A percentile compares a stretch with the other conserved stretches of the same genome.
phyloP scores from a whole-genome alignment of 2,797 vertebrate genomes.

The Chlorospingus flavigularis region DNA sequence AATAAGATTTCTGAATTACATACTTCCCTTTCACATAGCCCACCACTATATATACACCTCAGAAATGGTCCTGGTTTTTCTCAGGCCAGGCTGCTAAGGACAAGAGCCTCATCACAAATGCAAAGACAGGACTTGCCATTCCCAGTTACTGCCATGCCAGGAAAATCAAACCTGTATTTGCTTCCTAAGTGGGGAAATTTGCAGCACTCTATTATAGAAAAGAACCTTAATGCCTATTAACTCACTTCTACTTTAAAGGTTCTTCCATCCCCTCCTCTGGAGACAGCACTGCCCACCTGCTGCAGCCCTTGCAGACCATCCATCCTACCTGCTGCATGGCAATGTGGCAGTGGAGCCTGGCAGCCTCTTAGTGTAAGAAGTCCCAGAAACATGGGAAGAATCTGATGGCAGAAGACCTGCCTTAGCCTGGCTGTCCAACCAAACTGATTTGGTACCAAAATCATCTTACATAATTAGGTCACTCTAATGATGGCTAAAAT shows the following conservation, averaged over 20 bases:
- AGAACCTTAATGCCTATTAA: background rate
- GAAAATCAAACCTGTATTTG: background rate
- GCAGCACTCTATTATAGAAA: background rate
- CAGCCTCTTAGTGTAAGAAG: background rate
- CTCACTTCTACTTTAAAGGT: background rate
- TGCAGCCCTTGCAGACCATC: fast-evolving
- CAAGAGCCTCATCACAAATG: background rate
- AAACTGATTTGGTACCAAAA: background rate
- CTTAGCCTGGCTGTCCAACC: fast-evolving
- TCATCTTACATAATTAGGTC: background rate
- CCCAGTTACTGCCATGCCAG: background rate
- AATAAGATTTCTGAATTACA: background rate
- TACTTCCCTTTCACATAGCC: background rate
- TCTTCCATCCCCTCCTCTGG: background rate
- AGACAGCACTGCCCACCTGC: background rate
- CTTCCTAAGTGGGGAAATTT: background rate
- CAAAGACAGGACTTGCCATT: background rate
- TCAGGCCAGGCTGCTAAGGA: background rate
- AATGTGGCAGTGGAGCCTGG: fast-evolving
- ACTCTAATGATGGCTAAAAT: background rate
- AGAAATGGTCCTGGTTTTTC: background rate
- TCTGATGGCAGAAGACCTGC: background rate
- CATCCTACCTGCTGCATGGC: background rate
- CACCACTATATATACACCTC: background rate
- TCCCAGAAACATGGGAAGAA: background rate